These are phyloP conservation scores for Xestia sexstrigata DNA, from an alignment of 2,888 invertebrate species.

Conservation along the genomic window DNA sequence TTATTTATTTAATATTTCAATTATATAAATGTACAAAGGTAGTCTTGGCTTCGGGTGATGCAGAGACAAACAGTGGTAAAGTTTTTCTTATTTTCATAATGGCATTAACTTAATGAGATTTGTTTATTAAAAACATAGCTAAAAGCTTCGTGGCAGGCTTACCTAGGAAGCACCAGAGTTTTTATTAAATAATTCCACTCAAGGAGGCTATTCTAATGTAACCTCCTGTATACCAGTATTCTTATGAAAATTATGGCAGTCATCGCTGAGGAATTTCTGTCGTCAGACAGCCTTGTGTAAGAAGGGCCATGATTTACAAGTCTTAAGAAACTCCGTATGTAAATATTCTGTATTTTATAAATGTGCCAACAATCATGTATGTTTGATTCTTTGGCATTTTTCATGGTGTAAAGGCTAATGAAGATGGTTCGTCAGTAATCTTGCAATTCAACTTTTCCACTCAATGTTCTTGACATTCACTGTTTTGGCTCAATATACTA, in stretches of 20 bases:
- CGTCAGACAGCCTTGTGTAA: conserved; percentile 17
- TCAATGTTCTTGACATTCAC: conserved; percentile 49
- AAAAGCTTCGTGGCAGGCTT: not conserved
- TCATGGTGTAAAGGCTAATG: not conserved
- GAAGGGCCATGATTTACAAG: not conserved
- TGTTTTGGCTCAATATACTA: conserved; percentile 20
- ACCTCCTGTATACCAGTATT: not conserved
- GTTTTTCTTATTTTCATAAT: not conserved
- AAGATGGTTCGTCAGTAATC: not conserved
- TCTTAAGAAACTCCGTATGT: not conserved
- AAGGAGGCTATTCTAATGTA: not conserved
- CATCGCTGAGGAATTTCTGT: conserved; percentile 34
- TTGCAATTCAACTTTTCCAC: conserved; percentile 16
- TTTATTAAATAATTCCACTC: not conserved
- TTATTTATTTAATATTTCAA: not conserved
- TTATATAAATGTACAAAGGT: not conserved
- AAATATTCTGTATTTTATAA: not conserved
- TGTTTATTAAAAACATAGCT: not conserved
- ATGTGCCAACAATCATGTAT: not conserved
- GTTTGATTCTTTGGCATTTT: not conserved
- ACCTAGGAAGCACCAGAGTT: not conserved
- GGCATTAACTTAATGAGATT: not conserved
- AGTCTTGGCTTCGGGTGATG: not conserved
- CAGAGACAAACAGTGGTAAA: not conserved
- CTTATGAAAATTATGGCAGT: not conserved